Evolutionary conservation across 2,113 vertebrate species (phyloP), one percentile per base, ranked within the genome.

Genomic region (Gila orcuttii): DNA sequence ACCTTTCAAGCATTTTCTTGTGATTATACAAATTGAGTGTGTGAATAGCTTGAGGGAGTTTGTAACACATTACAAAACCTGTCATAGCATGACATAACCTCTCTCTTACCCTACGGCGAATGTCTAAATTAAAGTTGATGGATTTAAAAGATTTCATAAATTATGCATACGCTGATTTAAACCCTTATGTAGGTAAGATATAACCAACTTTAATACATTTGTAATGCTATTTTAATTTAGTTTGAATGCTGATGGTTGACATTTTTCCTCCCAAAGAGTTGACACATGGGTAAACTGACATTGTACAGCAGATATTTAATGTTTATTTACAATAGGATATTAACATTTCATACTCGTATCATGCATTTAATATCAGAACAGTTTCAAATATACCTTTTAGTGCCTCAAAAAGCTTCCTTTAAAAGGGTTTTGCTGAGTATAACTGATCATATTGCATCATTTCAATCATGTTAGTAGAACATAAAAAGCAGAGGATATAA

Each of bases 381-480:
- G 36, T 39, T 57, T 77, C 45, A 77, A 55, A 73, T 73, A 42
- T 25, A 81, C 42, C 59, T 83, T 89, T 90, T 62, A 88, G 89
- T 69, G 5, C 59, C 88, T 89, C 62, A 89, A 87, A 80, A 92
- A 89, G 69, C 73, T 60, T 45, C 45, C 69, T 84, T 82, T 50
- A 90, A 50, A 91, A 92, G 87, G 47, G 86, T 69, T 88, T 90
- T 47, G 85, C 89, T 90, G 86, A 86, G 82, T 90, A 90, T 31
- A 82, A 86, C 78, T 86, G 86, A 86, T 89, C 45, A 86, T 88
- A 74, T 91, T 91, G 87, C 87, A 89, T 89, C 84, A 83, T 91
- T 90, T 89, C 88, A 89, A 73, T 60, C 13, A 88, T 90, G 91
- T 94, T 92, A 94, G 88, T 92, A 91, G 91, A 93, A 90, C 93